Percentiles rank a stretch among this genome's conserved stretches.
Conservation (phyloP, 2,888 invertebrate species). For the Chrysina gloriosa region DNA sequence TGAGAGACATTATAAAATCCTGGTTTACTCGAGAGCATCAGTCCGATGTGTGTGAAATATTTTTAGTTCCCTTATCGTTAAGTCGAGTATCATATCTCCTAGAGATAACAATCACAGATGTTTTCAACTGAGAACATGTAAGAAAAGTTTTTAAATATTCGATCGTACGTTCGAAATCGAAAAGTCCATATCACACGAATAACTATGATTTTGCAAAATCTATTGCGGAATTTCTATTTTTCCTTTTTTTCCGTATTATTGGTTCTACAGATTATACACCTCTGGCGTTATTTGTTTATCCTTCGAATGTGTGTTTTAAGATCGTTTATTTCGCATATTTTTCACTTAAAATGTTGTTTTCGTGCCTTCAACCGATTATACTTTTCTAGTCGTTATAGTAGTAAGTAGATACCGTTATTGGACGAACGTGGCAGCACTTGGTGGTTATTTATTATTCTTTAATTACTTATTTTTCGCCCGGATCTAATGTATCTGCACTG, state of each 20-base stretch:
- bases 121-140: conserved; percentile 9
- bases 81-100: conserved; percentile 29
- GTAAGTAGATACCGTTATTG: conserved; percentile 44
- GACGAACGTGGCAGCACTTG: conserved; percentile 42
- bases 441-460: neutral
- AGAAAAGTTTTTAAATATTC: neutral
- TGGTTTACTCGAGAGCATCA: neutral
- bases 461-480: neutral
- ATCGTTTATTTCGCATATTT: neutral
- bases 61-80: conserved; percentile 27
- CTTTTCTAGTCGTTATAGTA: neutral
- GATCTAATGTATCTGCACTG: neutral
- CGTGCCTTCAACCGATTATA: neutral
- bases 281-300: too few relatives aligned
- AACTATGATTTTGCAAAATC: conserved; percentile 14
- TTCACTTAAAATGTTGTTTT: neutral
- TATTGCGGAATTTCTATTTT: neutral
- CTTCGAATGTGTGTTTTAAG: too few relatives aligned
- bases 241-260: neutral
- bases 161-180: neutral
- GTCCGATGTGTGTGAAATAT: conserved; percentile 10
- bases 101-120: conserved; percentile 32
- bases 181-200: conserved; percentile 29
- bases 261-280: too few relatives aligned
- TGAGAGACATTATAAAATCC: neutral